These are phyloP conservation scores for Hydropotes inermis DNA, from an alignment of 2,113 vertebrate species.

Conservation along the genomic window DNA sequence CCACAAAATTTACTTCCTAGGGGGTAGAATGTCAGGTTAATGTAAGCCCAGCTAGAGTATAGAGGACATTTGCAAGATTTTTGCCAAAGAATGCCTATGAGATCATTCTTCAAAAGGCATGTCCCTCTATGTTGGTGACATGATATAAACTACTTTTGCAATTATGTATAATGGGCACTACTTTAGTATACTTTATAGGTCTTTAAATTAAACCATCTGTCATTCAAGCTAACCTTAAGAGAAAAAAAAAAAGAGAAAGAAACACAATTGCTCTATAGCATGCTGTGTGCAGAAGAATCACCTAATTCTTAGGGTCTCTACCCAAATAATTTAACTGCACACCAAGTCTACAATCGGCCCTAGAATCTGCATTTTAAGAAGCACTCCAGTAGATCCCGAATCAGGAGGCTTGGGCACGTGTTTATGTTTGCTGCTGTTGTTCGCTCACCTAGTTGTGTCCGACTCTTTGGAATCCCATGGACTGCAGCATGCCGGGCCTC, in stretches of 20 bases:
- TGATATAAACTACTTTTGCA: slow-evolving; percentile 50
- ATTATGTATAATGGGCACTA: slow-evolving; percentile 41
- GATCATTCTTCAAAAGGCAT: slow-evolving; percentile 52
- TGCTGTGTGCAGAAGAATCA: background rate
- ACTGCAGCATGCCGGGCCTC: background rate
- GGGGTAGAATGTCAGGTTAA: background rate
- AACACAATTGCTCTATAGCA: background rate
- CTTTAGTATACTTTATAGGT: slow-evolving; percentile 23
- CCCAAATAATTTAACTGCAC: background rate
- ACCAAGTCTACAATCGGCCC: background rate
- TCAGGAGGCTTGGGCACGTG: background rate
- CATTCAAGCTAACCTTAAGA: background rate
- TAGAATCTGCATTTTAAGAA: background rate
- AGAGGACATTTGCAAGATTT: background rate
- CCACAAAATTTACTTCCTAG: background rate
- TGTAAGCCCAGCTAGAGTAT: background rate
- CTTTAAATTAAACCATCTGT: slow-evolving; percentile 78
- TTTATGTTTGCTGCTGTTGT: background rate
- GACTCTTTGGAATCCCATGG: background rate
- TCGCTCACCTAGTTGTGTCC: background rate
- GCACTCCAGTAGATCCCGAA: background rate
- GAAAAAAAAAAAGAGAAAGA: background rate
- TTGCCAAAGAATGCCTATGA: slow-evolving; percentile 62
- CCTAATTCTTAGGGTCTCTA: background rate
- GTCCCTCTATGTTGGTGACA: slow-evolving; percentile 39